These are phyloP conservation scores for Helarctos malayanus DNA, from an alignment of 2,797 vertebrate species.

Conservation along the genomic window DNA sequence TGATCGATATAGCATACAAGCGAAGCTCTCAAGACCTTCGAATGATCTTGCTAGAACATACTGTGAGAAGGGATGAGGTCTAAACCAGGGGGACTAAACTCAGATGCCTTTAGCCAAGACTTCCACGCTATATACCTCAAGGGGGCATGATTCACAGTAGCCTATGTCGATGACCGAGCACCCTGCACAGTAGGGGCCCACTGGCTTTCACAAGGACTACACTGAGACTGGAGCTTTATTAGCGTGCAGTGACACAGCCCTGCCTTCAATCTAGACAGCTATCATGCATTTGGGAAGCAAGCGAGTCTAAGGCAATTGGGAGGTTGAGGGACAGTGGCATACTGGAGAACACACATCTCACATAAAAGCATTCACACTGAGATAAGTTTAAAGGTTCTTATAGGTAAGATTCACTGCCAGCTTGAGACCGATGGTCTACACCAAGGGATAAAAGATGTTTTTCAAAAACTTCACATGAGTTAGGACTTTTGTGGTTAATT, in stretches of 20 bases:
- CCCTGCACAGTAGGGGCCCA: not conserved
- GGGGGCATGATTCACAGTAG: fast-evolving
- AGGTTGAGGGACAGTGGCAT: not conserved
- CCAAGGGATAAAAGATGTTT: not conserved
- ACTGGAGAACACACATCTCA: not conserved
- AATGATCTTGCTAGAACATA: not conserved
- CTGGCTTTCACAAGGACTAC: fast-evolving
- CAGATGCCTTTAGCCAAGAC: not conserved
- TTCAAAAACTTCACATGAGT: not conserved
- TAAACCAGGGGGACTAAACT: not conserved
- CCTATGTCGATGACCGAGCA: not conserved
- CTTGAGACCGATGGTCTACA: not conserved
- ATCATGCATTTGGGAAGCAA: not conserved
- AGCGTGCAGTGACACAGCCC: not conserved
- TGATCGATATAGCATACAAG: not conserved
- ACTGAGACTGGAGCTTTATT: not conserved
- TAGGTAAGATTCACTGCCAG: not conserved
- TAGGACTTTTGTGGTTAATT: not conserved
- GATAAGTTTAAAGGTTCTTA: not conserved
- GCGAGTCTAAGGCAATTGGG: not conserved
- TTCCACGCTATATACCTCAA: not conserved
- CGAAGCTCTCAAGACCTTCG: not conserved
- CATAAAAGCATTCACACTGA: not conserved
- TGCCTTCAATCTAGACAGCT: not conserved
- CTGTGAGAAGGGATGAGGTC: not conserved